Evolutionary conservation across 2,113 vertebrate genomes (phyloP).

Genomic region (Trinectes maculatus): DNA sequence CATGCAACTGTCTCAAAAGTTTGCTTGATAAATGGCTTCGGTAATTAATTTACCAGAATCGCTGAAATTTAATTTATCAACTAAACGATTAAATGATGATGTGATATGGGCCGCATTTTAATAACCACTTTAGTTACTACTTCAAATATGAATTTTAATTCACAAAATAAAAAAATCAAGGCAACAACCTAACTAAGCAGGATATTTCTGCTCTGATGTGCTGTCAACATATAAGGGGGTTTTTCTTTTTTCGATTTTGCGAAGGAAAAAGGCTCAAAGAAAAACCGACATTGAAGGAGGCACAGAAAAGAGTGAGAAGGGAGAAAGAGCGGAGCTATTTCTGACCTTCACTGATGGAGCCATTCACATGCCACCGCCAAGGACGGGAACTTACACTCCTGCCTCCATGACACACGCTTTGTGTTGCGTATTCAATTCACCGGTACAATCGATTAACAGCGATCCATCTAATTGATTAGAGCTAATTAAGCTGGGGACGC

Average conservation of each 20-base stretch:
- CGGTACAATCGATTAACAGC: constrained; percentile 65
- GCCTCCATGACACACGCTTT: constrained; percentile 20
- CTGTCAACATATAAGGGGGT: not conserved
- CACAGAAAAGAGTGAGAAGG: not conserved
- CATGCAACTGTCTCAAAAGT: too few relatives aligned
- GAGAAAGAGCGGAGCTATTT: not conserved
- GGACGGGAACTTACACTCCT: constrained; percentile 36
- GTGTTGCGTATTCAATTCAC: constrained; percentile 58
- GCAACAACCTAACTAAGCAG: too few relatives aligned
- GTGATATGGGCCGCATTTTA: too few relatives aligned
- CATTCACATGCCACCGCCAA: constrained; percentile 36
- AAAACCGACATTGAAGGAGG: too few relatives aligned
- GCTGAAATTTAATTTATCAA: too few relatives aligned
- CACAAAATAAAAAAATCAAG: not conserved
- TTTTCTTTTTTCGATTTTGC: too few relatives aligned
- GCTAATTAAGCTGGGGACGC: constrained; percentile 64
- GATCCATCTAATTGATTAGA: constrained; percentile 65
- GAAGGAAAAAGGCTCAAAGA: too few relatives aligned
- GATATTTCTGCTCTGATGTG: not conserved
- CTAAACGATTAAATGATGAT: too few relatives aligned
- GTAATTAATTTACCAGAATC: too few relatives aligned
- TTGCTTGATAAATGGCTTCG: too few relatives aligned
- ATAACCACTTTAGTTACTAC: too few relatives aligned
- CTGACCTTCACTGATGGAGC: constrained; percentile 53
- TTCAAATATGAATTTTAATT: not conserved